Evolutionary conservation across 2,888 invertebrate genomes (phyloP).

Genomic region (Trachelus iudaicus): DNA sequence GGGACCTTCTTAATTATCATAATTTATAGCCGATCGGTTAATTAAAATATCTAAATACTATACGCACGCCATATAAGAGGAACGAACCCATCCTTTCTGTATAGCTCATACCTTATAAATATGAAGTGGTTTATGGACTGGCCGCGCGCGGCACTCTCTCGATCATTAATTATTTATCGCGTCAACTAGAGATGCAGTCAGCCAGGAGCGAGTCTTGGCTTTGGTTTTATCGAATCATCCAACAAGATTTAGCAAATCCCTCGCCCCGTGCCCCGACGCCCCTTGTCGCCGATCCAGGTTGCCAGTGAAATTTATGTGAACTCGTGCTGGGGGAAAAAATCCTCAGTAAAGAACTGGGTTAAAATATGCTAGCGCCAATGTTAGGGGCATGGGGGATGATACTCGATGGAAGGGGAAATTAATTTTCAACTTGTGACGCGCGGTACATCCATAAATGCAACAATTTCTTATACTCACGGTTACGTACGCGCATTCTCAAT

Average conservation of each 20-base stretch:
- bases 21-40: constrained; percentile 61
- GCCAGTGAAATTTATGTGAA: constrained; percentile 30
- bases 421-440: constrained; percentile 55
- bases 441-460: constrained; percentile 59
- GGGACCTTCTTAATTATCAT: constrained; percentile 52
- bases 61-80: constrained; percentile 40
- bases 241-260: constrained; percentile 39
- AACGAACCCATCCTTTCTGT: constrained; percentile 22
- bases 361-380: constrained; percentile 54
- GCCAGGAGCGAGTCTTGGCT: constrained; percentile 15
- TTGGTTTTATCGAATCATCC: constrained; percentile 29
- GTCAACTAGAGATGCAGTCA: constrained; percentile 46
- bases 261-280: not conserved
- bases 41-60: constrained; percentile 63
- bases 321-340: constrained; percentile 26
- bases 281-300: not conserved
- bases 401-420: constrained; percentile 42
- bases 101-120: constrained; percentile 33
- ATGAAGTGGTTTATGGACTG: constrained; percentile 25
- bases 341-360: constrained; percentile 55
- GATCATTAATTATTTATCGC: constrained; percentile 64
- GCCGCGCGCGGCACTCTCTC: constrained; percentile 30
- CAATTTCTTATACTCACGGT: constrained; percentile 39
- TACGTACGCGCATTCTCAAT: not conserved
- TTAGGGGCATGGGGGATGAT: constrained; percentile 17